Conservation (phyloP, 1,140 invertebrate genomes). For the Coboldia fuscipes region DNA sequence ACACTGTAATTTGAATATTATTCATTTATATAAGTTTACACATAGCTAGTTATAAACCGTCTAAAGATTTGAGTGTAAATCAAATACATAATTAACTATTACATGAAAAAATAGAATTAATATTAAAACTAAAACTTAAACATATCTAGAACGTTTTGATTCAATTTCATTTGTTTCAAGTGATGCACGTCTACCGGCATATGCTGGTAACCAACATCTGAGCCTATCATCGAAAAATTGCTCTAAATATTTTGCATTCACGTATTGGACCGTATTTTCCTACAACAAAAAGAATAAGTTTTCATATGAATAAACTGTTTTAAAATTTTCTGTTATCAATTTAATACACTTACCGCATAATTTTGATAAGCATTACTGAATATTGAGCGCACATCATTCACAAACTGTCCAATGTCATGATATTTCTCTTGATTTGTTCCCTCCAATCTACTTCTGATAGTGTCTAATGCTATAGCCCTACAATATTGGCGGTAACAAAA, state of each 20-base stretch:
- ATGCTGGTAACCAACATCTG: slow-evolving; percentile 57
- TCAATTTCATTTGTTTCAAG: too few species aligned
- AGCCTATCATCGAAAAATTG: slow-evolving; percentile 69
- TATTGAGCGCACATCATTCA: slow-evolving; percentile 62
- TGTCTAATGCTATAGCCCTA: slow-evolving; percentile 66
- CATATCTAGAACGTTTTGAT: too few species aligned
- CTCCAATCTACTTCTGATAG: slow-evolving; percentile 56
- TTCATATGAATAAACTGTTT: not conserved
- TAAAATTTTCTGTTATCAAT: slow-evolving; percentile 1
- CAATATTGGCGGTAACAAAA: slow-evolving; percentile 30
- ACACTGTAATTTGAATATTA: too few species aligned
- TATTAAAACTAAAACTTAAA: too few species aligned
- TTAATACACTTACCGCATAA: slow-evolving; percentile 51
- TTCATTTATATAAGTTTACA: too few species aligned
- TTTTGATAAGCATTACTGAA: slow-evolving; percentile 72
- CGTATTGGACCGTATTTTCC: slow-evolving; percentile 63
- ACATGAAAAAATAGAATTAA: too few species aligned
- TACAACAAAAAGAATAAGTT: slow-evolving; percentile 21
- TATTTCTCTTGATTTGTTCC: slow-evolving; percentile 49
- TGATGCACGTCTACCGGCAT: slow-evolving; percentile 27
- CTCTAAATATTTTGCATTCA: slow-evolving; percentile 62
- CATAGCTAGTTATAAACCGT: too few species aligned
- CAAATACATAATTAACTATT: too few species aligned
- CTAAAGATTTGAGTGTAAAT: too few species aligned
- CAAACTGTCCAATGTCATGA: slow-evolving; percentile 47